Percentiles rank a stretch among this genome's conserved stretches.
Conservation (phyloP, 2,113 vertebrate species). For the Crocuta crocuta region DNA sequence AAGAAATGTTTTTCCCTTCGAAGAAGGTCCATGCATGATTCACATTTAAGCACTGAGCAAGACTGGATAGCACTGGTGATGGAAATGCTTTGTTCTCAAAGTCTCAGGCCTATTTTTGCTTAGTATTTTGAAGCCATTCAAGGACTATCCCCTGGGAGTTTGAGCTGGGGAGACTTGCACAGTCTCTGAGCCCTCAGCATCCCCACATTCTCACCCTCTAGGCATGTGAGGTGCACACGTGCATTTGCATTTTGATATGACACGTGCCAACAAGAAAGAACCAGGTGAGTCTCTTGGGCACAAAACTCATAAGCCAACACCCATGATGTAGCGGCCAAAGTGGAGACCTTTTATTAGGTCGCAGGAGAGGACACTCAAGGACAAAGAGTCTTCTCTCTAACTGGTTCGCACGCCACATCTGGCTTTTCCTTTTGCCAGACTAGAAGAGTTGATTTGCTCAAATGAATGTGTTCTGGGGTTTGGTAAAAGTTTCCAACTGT, state of each 20-base stretch:
- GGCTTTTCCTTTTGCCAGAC: not conserved
- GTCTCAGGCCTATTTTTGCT: not conserved
- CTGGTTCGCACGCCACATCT: not conserved
- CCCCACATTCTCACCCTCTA: not conserved
- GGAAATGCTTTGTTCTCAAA: not conserved
- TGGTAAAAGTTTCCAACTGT: not conserved
- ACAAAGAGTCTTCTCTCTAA: not conserved
- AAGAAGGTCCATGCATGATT: not conserved
- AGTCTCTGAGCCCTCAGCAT: not conserved
- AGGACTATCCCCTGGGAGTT: not conserved
- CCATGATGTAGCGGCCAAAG: not conserved
- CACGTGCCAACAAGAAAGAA: not conserved
- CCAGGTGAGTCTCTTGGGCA: not conserved
- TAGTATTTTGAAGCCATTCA: not conserved
- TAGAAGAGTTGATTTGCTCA: constrained; percentile 30
- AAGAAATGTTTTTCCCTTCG: no score
- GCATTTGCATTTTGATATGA: fast-evolving
- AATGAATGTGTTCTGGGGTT: not conserved
- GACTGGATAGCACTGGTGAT: not conserved
- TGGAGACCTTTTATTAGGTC: not conserved
- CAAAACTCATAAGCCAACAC: not conserved
- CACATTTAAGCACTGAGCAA: no score
- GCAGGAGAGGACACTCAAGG: not conserved
- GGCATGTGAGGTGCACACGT: not conserved
- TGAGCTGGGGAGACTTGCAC: not conserved